Evolutionary conservation across 2,797 vertebrate genomes (phyloP).

Genomic region (Pagetopsis macropterus): DNA sequence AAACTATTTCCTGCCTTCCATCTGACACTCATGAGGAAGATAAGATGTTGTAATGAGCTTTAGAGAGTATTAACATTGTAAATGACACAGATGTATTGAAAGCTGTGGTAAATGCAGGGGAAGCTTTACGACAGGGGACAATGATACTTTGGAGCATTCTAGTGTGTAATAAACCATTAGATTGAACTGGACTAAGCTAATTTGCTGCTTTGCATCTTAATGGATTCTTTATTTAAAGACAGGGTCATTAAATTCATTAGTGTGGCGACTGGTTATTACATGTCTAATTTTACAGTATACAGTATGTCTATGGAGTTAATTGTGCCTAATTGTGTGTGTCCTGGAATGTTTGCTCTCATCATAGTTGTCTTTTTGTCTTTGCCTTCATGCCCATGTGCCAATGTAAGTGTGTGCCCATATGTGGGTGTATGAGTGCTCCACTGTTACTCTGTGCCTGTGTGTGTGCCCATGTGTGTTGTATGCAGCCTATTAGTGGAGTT

Average conservation of each 20-base stretch:
- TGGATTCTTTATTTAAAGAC: conserved; percentile 46
- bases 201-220: conserved; percentile 28
- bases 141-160: neutral
- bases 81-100: neutral
- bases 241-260: conserved; percentile 50
- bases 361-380: conserved; percentile 69
- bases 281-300: conserved; percentile 56
- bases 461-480: conserved; percentile 72
- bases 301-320: conserved; percentile 54
- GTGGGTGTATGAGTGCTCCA: conserved; percentile 63
- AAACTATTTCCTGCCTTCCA: neutral
- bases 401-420: conserved; percentile 66
- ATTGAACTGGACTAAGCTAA: conserved; percentile 16
- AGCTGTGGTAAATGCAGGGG: conserved; percentile 4
- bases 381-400: conserved; percentile 63
- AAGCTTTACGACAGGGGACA: neutral
- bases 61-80: conserved; percentile 11
- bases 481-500: conserved; percentile 81
- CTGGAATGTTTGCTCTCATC: conserved; percentile 65
- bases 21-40: conserved; percentile 7
- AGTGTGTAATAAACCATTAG: neutral
- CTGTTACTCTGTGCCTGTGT: conserved; percentile 51
- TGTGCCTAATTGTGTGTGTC: conserved; percentile 63
- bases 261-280: conserved; percentile 38
- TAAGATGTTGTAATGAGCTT: neutral